Evolutionary conservation across 2,888 invertebrate genomes (phyloP).

Genomic region (Abrostola triplasia): DNA sequence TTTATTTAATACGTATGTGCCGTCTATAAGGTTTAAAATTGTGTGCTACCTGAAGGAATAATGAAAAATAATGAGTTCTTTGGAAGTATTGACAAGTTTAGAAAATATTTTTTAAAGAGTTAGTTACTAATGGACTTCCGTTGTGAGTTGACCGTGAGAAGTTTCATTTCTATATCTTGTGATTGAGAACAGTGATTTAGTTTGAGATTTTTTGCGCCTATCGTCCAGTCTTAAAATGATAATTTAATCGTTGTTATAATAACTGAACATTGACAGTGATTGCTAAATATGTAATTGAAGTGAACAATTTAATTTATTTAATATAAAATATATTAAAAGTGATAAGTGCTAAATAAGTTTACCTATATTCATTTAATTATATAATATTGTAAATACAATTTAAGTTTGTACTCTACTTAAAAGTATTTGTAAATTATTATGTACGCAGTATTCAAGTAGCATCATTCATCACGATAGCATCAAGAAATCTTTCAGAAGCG

Average conservation of each 20-base stretch:
- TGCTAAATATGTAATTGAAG: too few relatives aligned
- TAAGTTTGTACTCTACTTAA: too few relatives aligned
- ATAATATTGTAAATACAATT: too few relatives aligned
- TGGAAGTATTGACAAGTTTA: conserved; percentile 3
- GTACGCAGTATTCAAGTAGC: not conserved
- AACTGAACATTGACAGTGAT: too few relatives aligned
- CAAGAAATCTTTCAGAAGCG: conserved; percentile 1
- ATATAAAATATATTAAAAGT: too few relatives aligned
- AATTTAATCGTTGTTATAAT: too few relatives aligned
- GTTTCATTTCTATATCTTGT: not conserved
- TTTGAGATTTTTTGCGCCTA: too few relatives aligned
- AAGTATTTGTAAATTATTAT: conserved; percentile 3
- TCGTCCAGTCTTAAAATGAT: too few relatives aligned
- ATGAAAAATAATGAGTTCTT: conserved; percentile 3
- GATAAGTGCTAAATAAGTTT: too few relatives aligned
- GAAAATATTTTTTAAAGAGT: conserved; percentile 2
- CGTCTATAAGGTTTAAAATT: conserved; percentile 17
- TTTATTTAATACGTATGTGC: conserved; percentile 1
- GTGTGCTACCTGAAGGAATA: not conserved
- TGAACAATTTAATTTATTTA: too few relatives aligned
- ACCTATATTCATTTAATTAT: too few relatives aligned
- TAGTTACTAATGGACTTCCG: conserved; percentile 1
- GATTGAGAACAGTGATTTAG: not conserved
- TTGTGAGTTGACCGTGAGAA: conserved; percentile 1
- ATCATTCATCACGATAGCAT: conserved; percentile 10